These are phyloP conservation scores for Drosophila vallismaia DNA, from an alignment of 2,888 invertebrate genomes.

Conservation along the genomic window DNA sequence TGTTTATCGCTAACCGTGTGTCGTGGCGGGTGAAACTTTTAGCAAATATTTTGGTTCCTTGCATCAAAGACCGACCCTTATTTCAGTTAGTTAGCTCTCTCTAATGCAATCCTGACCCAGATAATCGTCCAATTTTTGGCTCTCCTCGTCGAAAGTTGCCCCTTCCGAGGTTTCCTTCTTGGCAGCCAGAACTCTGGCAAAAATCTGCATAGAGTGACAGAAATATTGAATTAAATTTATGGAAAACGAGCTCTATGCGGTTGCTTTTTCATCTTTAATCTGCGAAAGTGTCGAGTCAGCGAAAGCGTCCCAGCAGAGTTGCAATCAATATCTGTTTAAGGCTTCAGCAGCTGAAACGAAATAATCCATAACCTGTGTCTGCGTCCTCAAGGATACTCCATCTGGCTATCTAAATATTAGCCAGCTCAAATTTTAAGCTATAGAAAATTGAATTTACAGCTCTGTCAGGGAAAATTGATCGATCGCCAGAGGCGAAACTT, in stretches of 20 bases:
- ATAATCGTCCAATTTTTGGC: constrained; percentile 56
- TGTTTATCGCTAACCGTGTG: constrained; percentile 14
- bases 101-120: constrained; percentile 69
- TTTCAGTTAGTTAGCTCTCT: constrained; percentile 58
- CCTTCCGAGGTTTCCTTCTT: background rate
- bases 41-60: constrained; percentile 57
- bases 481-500: constrained; percentile 7
- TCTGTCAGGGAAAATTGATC: constrained; percentile 15
- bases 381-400: background rate
- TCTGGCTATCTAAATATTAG: constrained; percentile 27
- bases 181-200: constrained; percentile 2
- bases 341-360: constrained; percentile 20
- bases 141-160: constrained; percentile 9
- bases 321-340: constrained; percentile 24
- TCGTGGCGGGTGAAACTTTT: constrained; percentile 17
- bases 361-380: constrained; percentile 26
- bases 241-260: background rate
- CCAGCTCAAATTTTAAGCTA: constrained; percentile 9
- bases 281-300: background rate
- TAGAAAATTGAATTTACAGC: constrained; percentile 35
- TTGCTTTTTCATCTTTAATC: background rate
- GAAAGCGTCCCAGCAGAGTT: background rate
- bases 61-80: constrained; percentile 14
- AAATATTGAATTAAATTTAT: constrained; percentile 18
- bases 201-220: constrained; percentile 32